phyloP scores from a whole-genome alignment of 1,140 invertebrate species.

The Camponotus floridanus region DNA sequence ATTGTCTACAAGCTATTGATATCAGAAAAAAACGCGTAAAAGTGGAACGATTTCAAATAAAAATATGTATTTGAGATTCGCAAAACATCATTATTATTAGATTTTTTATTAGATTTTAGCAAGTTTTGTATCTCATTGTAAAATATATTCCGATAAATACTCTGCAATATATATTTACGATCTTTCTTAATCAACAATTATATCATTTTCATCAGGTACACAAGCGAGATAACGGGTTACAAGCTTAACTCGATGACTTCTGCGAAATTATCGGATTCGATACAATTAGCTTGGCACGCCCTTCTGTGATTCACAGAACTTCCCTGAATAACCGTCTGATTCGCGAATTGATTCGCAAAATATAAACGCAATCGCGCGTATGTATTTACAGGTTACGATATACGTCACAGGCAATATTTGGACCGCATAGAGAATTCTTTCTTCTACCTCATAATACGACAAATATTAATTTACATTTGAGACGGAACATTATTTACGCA shows the following conservation, averaged over 20 bases:
- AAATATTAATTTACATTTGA: slow-evolving; percentile 26
- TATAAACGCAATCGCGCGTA: slow-evolving; percentile 14
- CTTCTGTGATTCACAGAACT: slow-evolving; percentile 16
- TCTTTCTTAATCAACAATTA: slow-evolving; percentile 28
- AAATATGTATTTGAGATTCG: slow-evolving; percentile 19
- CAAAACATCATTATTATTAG: background rate
- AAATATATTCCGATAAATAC: slow-evolving; percentile 36
- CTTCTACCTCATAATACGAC: background rate
- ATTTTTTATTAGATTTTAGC: slow-evolving; percentile 6
- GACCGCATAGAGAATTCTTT: slow-evolving; percentile 3
- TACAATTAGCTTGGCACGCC: slow-evolving; percentile 48
- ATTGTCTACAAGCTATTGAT: slow-evolving; percentile 1
- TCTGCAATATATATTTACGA: slow-evolving; percentile 18
- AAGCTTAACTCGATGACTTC: slow-evolving; percentile 7
- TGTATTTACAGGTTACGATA: background rate
- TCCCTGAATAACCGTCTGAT: slow-evolving; percentile 14
- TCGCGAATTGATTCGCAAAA: background rate
- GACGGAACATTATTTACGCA: slow-evolving; percentile 1
- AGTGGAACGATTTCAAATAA: background rate
- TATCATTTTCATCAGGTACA: slow-evolving; percentile 68
- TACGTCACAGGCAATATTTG: slow-evolving; percentile 27
- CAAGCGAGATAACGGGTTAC: slow-evolving; percentile 44
- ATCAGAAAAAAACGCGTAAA: background rate
- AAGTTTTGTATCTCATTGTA: background rate
- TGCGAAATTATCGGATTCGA: background rate